Evolutionary conservation across 2,113 vertebrate species (phyloP).

Genomic region (Petroica traversi): DNA sequence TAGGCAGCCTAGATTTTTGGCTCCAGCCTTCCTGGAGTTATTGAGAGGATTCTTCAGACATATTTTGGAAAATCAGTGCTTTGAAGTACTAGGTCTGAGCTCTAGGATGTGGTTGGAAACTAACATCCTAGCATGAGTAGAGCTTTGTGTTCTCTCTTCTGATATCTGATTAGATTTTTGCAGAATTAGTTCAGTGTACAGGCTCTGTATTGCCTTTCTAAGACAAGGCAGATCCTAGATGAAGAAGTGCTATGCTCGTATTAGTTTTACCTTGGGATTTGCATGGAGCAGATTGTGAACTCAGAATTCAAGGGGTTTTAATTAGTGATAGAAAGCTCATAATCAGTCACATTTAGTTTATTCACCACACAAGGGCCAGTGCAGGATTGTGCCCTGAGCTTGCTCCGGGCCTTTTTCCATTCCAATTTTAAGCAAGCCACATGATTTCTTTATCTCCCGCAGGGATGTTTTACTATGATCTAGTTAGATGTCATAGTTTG

Average conservation of each 20-base stretch:
- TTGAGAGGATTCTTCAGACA: neutral
- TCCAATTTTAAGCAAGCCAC: slow-evolving; percentile 53
- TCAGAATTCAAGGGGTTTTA: neutral
- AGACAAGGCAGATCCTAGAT: neutral
- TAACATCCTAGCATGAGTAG: neutral
- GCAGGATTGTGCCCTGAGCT: slow-evolving; percentile 41
- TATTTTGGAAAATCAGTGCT: neutral
- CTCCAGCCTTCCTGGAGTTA: neutral
- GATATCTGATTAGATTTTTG: neutral
- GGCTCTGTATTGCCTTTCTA: neutral
- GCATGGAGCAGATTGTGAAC: neutral
- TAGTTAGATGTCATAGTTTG: slow-evolving; percentile 48
- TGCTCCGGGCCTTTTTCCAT: slow-evolving; percentile 47
- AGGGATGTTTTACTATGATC: slow-evolving; percentile 41
- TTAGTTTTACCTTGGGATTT: neutral
- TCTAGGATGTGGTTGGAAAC: neutral
- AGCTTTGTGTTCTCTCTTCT: neutral
- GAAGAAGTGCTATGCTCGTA: fast-evolving
- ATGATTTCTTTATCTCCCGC: slow-evolving; percentile 32
- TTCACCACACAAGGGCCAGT: neutral
- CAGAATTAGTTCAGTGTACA: neutral
- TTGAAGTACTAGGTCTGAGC: neutral
- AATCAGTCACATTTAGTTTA: slow-evolving; percentile 46
- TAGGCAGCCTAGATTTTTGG: neutral
- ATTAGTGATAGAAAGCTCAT: neutral